Base-by-base conservation (phyloP, 2,888 invertebrate species). In the Lysandra coridon region DNA sequence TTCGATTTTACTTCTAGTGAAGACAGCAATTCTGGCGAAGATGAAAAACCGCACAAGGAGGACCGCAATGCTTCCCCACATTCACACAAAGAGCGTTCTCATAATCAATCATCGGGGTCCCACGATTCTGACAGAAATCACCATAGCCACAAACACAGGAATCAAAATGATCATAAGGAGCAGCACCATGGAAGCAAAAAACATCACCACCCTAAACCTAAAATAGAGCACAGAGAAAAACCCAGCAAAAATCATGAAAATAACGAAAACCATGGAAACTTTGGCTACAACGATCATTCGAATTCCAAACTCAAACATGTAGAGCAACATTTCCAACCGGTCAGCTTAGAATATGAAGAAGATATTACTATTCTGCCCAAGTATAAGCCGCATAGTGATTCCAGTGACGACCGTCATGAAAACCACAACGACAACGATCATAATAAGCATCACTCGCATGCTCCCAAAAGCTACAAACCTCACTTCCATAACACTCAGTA, bases 301-400 rank as follows among this genome's bases (percentile, higher is more conserved):
- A 76, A 17, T 53, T 33, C 57, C 4, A 49, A 73, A 23, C 60
- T 62, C n/a, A 75, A 83, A 81, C 83, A 85, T 30, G 83, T 83
- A n/a, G 84, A 83, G 78, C 86, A 81, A 73, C 81, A 84, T 53
- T 82, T 87, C 74, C 86, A 88, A 76, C 86, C 88, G 14, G 84
- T 89, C 81, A 85, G 86, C 7, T 89, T 85, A 23, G 87, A 92
- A 82, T 90, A 90, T 81, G 91, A 92, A 82, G 90, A 90, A 83
- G 87, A 92, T 80, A 88, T 92, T 79, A 85, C 85, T 40, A 82
- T 90, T 73, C 73, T 87, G 6, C 87, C 87, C 3, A 81, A 85
- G 2, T 86, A 88, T n/a, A 86, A 85, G 60, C 82, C 86, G n/a
- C 84, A 83, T 62, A 89, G 88, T 76, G 83, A 87, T 33, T 89